Conservation (phyloP, 1,140 invertebrate genomes). For the Cherax quadricarinatus region DNA sequence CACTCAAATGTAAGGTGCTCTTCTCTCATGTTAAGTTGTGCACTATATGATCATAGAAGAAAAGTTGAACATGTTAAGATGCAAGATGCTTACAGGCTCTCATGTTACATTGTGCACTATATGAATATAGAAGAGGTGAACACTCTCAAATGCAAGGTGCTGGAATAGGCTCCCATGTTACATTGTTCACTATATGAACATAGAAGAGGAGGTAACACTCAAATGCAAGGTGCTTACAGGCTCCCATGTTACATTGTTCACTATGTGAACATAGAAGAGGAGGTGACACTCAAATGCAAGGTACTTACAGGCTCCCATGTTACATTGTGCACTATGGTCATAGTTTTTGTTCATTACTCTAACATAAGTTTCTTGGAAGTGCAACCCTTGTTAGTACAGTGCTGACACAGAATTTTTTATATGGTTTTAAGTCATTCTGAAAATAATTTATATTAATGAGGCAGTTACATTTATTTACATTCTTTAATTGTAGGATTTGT, state of each 20-base stretch:
- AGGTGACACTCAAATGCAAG: too few relatives aligned
- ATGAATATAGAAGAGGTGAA: too few relatives aligned
- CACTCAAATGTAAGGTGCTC: not conserved
- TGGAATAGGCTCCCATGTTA: too few relatives aligned
- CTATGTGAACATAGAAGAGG: not conserved
- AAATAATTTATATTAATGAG: not conserved
- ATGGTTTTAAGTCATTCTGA: not conserved
- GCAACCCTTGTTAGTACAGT: slow-evolving; percentile 46
- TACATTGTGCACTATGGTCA: not conserved
- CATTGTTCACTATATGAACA: too few relatives aligned
- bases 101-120: too few relatives aligned
- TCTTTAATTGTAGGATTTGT: not conserved
- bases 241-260: too few relatives aligned
- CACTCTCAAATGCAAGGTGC: too few relatives aligned
- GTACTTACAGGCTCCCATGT: not conserved
- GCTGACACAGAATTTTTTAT: not conserved
- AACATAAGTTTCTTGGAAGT: slow-evolving; percentile 45
- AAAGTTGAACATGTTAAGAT: too few relatives aligned
- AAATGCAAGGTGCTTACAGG: too few relatives aligned
- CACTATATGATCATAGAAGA: too few relatives aligned
- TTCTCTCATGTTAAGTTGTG: too few relatives aligned
- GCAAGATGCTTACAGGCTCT: too few relatives aligned
- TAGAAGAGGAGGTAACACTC: not conserved
- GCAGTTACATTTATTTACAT: not conserved
- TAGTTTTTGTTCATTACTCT: not conserved